Base-by-base conservation (phyloP, 2,888 invertebrate genomes). In the Chaetoderma sp. region DNA sequence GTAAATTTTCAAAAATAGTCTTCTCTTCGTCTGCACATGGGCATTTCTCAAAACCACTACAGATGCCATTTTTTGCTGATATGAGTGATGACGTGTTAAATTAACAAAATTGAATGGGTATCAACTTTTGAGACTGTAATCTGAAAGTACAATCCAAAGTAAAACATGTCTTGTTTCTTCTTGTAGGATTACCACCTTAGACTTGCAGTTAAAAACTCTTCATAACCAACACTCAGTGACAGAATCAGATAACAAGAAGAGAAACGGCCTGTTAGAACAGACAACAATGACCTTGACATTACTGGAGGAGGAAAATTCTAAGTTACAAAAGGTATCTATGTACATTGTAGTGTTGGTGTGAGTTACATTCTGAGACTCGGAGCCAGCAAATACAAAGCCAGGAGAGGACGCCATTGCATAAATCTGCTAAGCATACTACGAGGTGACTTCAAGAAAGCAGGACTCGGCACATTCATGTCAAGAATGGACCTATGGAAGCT, bases 291-390 rank as follows among this genome's bases (percentile, higher is more conserved):
- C 81, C 16, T 66, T 84, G 27, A 71, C 76, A 18, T 64, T 79
- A 54, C 62, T 83, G 25, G 82, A 83, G 55, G 78, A 81, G 60
- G 81, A 83, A 60, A 83, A 83, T 66, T 63, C 68, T 27, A 79
- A 78, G 59, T 73, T 83, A 16, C 72, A 78, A 57, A 78, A 74
- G 79, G 83, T 83, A 63, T 58, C 58, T 49, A 23, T n/a, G n/a
- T n/a, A 10, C 21, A 13, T 27, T 18, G 8, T 47, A n/a, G 18
- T 47, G 8, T 47, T n/a, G n/a, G 10, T 36, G 39, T 13, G n/a
- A 36, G 10, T n/a, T 36, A 13, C 39, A 36, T 36, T 36, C 16
- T 36, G 10, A 13, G 10, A 10, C 10, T 36, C 16, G 39, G 39
- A n/a, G n/a, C n/a, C n/a, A n/a, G n/a, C n/a, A n/a, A n/a, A n/a